Base-by-base conservation (phyloP, 2,797 vertebrate species). In the Sorex maritimensis region DNA sequence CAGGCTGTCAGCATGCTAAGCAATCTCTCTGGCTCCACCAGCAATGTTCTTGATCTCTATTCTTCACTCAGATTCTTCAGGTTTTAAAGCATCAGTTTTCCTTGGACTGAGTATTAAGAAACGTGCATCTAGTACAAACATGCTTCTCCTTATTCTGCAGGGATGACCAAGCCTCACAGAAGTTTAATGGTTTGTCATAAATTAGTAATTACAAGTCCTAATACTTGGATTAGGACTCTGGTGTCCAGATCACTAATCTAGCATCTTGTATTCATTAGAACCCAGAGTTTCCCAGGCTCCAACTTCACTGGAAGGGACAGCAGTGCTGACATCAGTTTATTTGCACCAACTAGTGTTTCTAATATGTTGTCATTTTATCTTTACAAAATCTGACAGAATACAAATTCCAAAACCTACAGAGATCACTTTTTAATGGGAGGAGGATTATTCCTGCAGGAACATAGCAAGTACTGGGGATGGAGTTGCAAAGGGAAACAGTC, bases 381-480 rank as follows among this genome's bases (percentile, higher is more conserved):
- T 44, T 91, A 94, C 83, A 93, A 86, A 95, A 96, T 91, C 74
- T 90, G 92, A 82, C 41, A 95, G 92, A 94, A 96, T 86, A 73
- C 87, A 89, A 84, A 95, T 84, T 92, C 75, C 85, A 95, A 94
- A 96, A 95, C 95, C 92, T 95, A 65, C 74, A 68, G 95, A 96
- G 95, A 96, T 96, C 95, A 95, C 84, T 95, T 95, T 88, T 91
- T 93, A 74, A 23, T 67, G 68, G 91, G 68, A 95, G 78, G 63
- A 30, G 91, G 95, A 97, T 97, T 96, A 96, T 94, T 85, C 95
- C 85, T 94, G 77, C 95, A 96, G 96, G 96, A 96, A 91, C 75
- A 79, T 92, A 91, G 84, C 85, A 81, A 94, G 65, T 67, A 81
- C 7, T 30, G 63, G 68, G 49, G 78, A n/a, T 5, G 58, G 58